Conservation (phyloP, 2,888 invertebrate species). For the Chirona hameri region DNA sequence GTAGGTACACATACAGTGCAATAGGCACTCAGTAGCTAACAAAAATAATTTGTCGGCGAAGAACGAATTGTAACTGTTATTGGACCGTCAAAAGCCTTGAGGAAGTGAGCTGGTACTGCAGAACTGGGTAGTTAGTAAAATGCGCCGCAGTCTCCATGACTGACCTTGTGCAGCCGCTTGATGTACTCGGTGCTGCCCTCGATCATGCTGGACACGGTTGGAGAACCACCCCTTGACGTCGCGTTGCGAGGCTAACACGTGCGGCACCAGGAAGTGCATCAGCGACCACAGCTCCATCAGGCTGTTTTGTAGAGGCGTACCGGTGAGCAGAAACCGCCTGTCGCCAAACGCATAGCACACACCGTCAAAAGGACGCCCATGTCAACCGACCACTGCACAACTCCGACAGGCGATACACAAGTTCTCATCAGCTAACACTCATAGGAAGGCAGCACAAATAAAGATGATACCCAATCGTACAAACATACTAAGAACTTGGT, state of each 20-base stretch:
- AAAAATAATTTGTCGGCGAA: too few species aligned
- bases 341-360: background rate
- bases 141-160: conserved; percentile 41
- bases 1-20: too few species aligned
- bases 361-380: conserved; percentile 34
- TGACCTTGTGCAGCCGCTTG: conserved; percentile 80
- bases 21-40: too few species aligned
- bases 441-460: too few species aligned
- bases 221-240: conserved; percentile 93
- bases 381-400: background rate
- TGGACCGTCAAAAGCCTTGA: too few species aligned
- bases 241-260: conserved; percentile 90
- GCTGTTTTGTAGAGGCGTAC: conserved; percentile 93
- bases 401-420: background rate
- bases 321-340: conserved; percentile 83
- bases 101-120: too few species aligned
- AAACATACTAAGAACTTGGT: too few species aligned
- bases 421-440: background rate
- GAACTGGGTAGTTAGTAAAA: too few species aligned
- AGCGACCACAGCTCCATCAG: conserved; percentile 96
- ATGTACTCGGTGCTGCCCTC: conserved; percentile 89
- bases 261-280: conserved; percentile 98
- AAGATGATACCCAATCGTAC: too few species aligned
- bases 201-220: conserved; percentile 93
- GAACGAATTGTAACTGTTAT: too few species aligned